Evolutionary conservation across 2,797 vertebrate genomes (phyloP).

Genomic region (Hydrophis major): DNA sequence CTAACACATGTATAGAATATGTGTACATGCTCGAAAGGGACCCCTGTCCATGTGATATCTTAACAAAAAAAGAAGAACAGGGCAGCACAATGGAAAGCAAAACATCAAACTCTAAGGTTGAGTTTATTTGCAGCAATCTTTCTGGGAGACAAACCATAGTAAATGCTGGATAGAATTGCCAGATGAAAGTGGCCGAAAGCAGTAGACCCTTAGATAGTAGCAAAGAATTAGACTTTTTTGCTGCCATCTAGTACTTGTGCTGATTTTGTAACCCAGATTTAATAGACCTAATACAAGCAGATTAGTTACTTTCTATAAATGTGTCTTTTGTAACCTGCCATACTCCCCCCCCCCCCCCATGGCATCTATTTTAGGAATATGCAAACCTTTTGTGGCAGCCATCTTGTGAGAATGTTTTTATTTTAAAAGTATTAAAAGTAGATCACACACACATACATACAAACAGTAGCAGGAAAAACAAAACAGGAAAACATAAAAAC

Average conservation of each 20-base stretch:
- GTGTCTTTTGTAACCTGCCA: not conserved
- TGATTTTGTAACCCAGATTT: not conserved
- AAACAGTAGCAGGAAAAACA: not conserved
- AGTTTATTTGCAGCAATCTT: not conserved
- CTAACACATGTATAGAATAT: not conserved
- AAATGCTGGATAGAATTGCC: not conserved
- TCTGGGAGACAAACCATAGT: not conserved
- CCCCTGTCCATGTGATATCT: not conserved
- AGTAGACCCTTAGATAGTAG: not conserved
- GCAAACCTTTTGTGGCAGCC: not conserved
- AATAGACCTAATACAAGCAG: not conserved
- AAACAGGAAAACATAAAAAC: not conserved
- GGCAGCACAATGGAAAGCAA: not conserved
- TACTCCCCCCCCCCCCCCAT: not conserved
- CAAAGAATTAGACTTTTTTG: not conserved
- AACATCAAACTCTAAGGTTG: not conserved
- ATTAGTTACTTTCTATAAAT: not conserved
- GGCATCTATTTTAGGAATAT: not conserved
- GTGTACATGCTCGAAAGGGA: not conserved
- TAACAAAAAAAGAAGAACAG: not conserved
- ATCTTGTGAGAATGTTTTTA: not conserved
- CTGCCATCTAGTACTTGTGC: not conserved
- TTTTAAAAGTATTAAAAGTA: not conserved
- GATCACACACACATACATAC: not conserved
- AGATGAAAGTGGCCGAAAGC: not conserved